Conservation (phyloP, 1,140 invertebrate species). For the Papilio dardanus region DNA sequence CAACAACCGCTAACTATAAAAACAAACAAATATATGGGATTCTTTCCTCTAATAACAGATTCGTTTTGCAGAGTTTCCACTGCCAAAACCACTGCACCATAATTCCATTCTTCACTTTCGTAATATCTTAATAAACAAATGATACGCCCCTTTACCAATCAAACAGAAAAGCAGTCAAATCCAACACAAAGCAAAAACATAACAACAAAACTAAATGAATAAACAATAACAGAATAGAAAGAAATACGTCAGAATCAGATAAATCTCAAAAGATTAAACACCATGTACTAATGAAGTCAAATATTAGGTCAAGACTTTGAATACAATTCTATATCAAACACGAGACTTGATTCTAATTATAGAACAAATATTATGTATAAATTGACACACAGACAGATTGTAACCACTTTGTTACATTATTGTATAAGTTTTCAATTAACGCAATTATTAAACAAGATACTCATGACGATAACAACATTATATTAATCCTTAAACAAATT, state of each 20-base stretch:
- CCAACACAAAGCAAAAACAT: no score
- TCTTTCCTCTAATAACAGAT: no score
- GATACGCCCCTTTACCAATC: no score
- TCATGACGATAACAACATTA: background rate
- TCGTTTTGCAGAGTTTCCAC: no score
- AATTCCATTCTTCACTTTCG: no score
- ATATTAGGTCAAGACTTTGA: background rate
- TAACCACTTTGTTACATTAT: background rate
- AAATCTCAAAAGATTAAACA: background rate
- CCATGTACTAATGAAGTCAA: background rate
- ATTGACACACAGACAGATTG: background rate
- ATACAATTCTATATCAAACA: background rate
- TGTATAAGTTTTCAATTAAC: slow-evolving; percentile 2
- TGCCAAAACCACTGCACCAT: no score
- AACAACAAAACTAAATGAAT: background rate
- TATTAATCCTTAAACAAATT: background rate
- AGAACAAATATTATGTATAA: background rate
- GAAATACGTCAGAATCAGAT: background rate
- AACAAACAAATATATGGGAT: no score
- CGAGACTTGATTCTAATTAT: background rate
- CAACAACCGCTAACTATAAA: no score
- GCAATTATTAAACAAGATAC: background rate
- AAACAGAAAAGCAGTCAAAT: no score
- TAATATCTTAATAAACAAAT: no score
- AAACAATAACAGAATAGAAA: background rate